These are phyloP conservation scores for Centropyge bicolor DNA, from an alignment of 2,797 vertebrate genomes.

Conservation along the genomic window DNA sequence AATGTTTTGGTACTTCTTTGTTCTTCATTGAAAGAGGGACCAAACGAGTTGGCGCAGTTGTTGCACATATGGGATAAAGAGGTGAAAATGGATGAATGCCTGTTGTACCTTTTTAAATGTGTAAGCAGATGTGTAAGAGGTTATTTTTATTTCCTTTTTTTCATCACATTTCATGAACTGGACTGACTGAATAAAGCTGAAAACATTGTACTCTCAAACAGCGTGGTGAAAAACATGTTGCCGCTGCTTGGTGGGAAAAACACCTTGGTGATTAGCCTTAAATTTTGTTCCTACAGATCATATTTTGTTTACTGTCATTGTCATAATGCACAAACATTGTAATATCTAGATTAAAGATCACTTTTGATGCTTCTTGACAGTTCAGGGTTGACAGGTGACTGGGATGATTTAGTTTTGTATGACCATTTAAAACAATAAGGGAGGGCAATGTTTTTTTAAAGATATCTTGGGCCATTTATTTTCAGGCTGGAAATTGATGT, in stretches of 20 bases:
- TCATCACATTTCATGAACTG: slow-evolving; percentile 60
- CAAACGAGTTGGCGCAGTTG: slow-evolving; percentile 76
- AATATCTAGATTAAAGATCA: slow-evolving; percentile 28
- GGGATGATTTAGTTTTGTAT: slow-evolving; percentile 49
- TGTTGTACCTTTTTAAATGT: slow-evolving; percentile 53
- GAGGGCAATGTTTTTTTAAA: slow-evolving; percentile 9
- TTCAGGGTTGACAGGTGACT: slow-evolving; percentile 39
- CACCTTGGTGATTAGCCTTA: slow-evolving; percentile 69
- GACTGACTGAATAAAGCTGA: slow-evolving; percentile 70
- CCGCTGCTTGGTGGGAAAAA: slow-evolving; percentile 53
- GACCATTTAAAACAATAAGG: slow-evolving; percentile 15
- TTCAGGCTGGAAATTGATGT: slow-evolving; percentile 54
- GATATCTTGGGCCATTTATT: slow-evolving; percentile 38
- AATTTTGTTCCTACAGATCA: slow-evolving; percentile 55
- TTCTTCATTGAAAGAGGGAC: slow-evolving; percentile 81
- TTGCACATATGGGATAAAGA: slow-evolving; percentile 71
- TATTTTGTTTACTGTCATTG: slow-evolving; percentile 46
- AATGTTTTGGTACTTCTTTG: slow-evolving; percentile 77
- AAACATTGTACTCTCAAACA: slow-evolving; percentile 55
- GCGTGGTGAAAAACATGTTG: slow-evolving; percentile 52
- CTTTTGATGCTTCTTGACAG: slow-evolving; percentile 32
- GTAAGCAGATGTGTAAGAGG: slow-evolving; percentile 52
- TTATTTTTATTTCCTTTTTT: slow-evolving; percentile 47
- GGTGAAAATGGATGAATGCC: slow-evolving; percentile 57
- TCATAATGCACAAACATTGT: slow-evolving; percentile 62